Evolutionary conservation across 2,797 vertebrate genomes (phyloP).

Genomic region (Peromyscus aztecus): DNA sequence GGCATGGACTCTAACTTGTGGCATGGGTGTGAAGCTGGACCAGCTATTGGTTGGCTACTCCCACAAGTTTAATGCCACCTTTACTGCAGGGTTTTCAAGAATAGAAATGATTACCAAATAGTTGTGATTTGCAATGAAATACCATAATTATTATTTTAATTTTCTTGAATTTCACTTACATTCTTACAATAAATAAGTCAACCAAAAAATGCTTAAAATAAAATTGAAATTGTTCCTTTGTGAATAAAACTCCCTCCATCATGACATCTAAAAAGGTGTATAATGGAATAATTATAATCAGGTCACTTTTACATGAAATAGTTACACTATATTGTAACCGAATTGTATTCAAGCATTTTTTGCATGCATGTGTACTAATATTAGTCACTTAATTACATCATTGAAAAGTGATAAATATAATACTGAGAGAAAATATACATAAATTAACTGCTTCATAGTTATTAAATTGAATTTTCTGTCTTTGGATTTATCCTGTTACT

Average conservation of each 20-base stretch:
- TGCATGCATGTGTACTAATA: background rate
- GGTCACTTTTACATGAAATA: background rate
- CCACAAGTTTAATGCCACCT: too few species aligned
- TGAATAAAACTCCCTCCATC: background rate
- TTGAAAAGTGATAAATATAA: background rate
- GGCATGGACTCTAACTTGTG: too few species aligned
- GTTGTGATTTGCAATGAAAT: background rate
- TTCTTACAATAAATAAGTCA: background rate
- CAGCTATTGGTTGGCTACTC: too few species aligned
- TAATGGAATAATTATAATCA: background rate
- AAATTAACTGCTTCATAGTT: background rate
- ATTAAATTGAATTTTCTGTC: slow-evolving; percentile 4
- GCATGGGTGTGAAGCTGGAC: too few species aligned
- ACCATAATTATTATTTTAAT: background rate
- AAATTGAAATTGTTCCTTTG: background rate
- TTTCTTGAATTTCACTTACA: background rate
- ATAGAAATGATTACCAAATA: background rate
- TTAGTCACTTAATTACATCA: background rate
- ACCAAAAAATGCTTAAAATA: background rate
- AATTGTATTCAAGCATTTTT: background rate
- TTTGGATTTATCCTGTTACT: background rate
- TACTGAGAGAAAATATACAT: background rate
- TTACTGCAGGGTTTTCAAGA: background rate
- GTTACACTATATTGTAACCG: background rate
- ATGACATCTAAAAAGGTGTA: background rate